Conservation (phyloP, 1,140 invertebrate species). For the Conus ventricosus region DNA sequence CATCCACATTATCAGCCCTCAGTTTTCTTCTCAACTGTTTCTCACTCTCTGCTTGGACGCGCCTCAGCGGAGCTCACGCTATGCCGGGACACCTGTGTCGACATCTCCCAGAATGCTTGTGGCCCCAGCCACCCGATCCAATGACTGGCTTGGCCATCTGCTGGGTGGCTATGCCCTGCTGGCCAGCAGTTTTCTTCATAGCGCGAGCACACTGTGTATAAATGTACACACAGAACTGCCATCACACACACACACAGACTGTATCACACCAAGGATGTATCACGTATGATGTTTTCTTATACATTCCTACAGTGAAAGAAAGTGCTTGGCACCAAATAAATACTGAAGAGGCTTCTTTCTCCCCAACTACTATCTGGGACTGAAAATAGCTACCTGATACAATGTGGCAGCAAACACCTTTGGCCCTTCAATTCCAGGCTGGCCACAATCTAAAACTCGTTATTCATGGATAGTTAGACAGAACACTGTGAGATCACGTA, state of each 20-base stretch:
- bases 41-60: constrained; percentile 28
- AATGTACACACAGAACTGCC: neutral
- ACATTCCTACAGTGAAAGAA: no score
- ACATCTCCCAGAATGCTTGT: constrained; percentile 47
- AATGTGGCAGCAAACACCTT: no score
- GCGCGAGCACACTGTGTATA: constrained; percentile 60
- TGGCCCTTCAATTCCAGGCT: no score
- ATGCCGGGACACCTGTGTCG: constrained; percentile 45
- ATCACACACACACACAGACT: neutral
- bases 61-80: constrained; percentile 25
- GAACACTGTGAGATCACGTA: no score
- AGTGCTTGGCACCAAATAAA: no score
- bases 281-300: neutral
- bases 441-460: no score
- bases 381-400: no score
- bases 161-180: constrained; percentile 52
- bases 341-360: no score
- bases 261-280: neutral
- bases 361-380: no score
- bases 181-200: constrained; percentile 67
- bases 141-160: constrained; percentile 59
- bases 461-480: no score
- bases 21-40: no score
- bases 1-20: no score
- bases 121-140: constrained; percentile 39